These are phyloP conservation scores for Meda fulgida DNA, from an alignment of 2,797 vertebrate species.

Conservation along the genomic window DNA sequence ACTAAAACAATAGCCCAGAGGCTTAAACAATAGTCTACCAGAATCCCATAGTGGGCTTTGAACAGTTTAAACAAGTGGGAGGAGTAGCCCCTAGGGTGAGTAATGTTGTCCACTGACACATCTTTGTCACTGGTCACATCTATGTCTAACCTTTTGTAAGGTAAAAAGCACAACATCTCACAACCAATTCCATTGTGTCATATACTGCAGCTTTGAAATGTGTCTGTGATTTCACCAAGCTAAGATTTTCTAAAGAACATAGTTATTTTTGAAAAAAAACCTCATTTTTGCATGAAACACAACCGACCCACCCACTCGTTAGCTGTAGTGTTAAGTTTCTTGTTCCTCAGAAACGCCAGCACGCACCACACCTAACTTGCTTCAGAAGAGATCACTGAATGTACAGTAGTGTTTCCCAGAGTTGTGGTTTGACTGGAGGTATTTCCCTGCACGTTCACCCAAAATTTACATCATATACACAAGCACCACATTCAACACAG, in stretches of 20 bases:
- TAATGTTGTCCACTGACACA: constrained; percentile 38
- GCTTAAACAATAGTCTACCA: not conserved
- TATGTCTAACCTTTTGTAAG: not conserved
- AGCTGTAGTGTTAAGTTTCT: constrained; percentile 27
- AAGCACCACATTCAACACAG: constrained; percentile 17
- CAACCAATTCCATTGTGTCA: constrained; percentile 19
- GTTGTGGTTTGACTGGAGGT: constrained; percentile 49
- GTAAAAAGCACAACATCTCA: not conserved
- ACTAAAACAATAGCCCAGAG: not conserved
- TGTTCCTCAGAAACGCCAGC: constrained; percentile 32
- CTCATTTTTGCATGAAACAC: constrained; percentile 35
- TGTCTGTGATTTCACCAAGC: not conserved
- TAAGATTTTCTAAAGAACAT: not conserved
- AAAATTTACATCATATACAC: constrained; percentile 25
- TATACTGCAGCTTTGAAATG: not conserved
- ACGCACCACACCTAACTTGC: constrained; percentile 20
- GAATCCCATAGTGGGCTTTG: not conserved
- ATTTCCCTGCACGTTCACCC: constrained; percentile 47
- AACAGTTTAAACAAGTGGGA: not conserved
- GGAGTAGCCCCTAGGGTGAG: constrained; percentile 4
- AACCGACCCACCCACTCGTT: not conserved
- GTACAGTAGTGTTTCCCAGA: constrained; percentile 33
- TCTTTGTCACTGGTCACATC: not conserved
- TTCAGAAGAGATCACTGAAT: constrained; percentile 8
- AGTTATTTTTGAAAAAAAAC: not conserved